These are phyloP conservation scores for Metridium senile DNA, from an alignment of 92 coral and sea anemone species.

Conservation along the genomic window DNA sequence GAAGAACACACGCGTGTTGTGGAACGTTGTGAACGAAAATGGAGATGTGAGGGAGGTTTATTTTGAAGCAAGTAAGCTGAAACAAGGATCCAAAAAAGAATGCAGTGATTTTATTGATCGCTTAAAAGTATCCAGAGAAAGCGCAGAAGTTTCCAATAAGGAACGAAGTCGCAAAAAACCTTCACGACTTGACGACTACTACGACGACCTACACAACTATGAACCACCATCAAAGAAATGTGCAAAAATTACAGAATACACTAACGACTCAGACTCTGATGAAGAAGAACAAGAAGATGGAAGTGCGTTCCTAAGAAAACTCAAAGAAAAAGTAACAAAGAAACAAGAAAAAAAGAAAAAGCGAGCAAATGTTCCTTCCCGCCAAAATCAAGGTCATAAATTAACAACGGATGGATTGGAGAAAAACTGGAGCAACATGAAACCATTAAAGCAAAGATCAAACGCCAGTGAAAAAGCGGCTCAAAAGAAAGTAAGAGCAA, in stretches of 20 bases:
- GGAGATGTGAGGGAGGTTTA: too few relatives aligned
- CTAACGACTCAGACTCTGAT: background rate
- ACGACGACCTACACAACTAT: background rate
- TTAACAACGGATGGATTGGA: conserved; percentile 6
- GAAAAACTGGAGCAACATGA: background rate
- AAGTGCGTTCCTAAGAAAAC: background rate
- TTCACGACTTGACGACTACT: conserved; percentile 28
- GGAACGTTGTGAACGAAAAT: conserved; percentile 33
- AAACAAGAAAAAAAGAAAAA: background rate
- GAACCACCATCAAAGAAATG: conserved; percentile 16
- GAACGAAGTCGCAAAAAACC: conserved; percentile 31
- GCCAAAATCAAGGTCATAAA: conserved; percentile 29
- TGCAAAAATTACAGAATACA: background rate
- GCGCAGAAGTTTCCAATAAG: conserved; percentile 38
- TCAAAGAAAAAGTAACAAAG: conserved; percentile 29
- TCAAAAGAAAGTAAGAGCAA: too few relatives aligned
- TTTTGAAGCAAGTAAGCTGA: too few relatives aligned
- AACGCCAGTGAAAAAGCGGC: too few relatives aligned
- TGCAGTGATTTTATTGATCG: too few relatives aligned
- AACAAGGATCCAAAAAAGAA: too few relatives aligned
- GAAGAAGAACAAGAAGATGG: conserved; percentile 15
- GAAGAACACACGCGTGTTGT: conserved; percentile 28
- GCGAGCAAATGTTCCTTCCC: conserved; percentile 35
- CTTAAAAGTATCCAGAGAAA: conserved; percentile 42
- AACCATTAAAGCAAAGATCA: too few relatives aligned